Conservation (phyloP, 2,113 vertebrate genomes). For the Channa argus region DNA sequence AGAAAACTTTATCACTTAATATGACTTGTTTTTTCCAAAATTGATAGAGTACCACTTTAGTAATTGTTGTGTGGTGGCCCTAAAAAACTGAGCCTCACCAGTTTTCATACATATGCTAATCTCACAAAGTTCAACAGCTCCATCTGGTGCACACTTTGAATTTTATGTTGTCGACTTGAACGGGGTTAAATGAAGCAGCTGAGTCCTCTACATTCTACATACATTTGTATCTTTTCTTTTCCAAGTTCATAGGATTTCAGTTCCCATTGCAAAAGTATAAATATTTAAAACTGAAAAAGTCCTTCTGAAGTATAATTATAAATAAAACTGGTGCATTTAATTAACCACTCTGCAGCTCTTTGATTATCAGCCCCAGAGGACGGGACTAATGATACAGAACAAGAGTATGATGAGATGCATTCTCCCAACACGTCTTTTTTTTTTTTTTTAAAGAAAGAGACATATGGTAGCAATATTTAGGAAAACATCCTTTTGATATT, state of each 20-base stretch:
- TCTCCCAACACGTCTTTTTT: neutral
- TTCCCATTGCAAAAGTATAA: too few relatives aligned
- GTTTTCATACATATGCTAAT: neutral
- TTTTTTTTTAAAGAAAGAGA: too few relatives aligned
- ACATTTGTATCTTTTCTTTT: too few relatives aligned
- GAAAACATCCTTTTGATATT: too few relatives aligned
- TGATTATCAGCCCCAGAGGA: neutral
- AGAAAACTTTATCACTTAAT: neutral
- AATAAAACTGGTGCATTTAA: neutral
- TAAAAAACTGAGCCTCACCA: neutral
- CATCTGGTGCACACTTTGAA: slow-evolving; percentile 31
- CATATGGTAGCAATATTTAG: too few relatives aligned
- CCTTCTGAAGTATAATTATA: too few relatives aligned
- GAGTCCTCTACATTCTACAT: too few relatives aligned
- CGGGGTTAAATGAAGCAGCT: too few relatives aligned
- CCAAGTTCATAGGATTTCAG: too few relatives aligned
- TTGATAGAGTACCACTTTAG: neutral
- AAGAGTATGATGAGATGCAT: neutral
- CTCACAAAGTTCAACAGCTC: slow-evolving; percentile 3
- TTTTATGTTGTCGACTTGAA: neutral
- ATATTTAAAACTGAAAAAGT: too few relatives aligned
- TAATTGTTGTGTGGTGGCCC: neutral
- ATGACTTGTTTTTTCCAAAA: neutral
- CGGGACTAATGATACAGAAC: neutral
- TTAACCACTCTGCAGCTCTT: neutral